Percentiles rank a stretch among this genome's conserved stretches.
phyloP scores from a whole-genome alignment of 2,113 vertebrate genomes.

The Stigmatopora nigra region DNA sequence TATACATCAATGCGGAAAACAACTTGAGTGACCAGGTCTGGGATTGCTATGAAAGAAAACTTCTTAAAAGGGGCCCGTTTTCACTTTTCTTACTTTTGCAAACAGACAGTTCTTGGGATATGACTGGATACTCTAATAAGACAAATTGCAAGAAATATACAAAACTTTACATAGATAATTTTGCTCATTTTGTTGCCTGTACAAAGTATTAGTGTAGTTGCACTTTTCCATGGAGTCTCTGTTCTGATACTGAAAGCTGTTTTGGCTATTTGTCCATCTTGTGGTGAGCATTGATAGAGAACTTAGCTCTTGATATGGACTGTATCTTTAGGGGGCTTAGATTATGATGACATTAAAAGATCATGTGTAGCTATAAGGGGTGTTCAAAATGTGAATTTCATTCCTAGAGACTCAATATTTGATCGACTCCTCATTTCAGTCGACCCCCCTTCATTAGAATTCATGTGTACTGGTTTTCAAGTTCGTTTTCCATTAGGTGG shows the following conservation, averaged over 20 bases:
- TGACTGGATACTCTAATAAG: background rate
- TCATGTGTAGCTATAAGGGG: no score
- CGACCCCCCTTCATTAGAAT: background rate
- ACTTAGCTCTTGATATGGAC: background rate
- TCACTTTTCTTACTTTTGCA: background rate
- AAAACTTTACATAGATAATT: background rate
- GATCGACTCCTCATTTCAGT: no score
- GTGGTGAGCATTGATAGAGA: background rate
- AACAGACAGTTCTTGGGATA: background rate
- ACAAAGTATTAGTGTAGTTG: background rate
- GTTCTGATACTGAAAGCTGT: background rate
- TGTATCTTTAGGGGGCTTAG: background rate
- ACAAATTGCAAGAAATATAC: background rate
- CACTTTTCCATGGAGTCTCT: background rate
- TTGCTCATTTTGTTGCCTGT: background rate
- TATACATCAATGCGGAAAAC: background rate
- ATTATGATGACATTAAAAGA: background rate
- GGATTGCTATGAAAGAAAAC: background rate
- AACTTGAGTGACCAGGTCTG: background rate
- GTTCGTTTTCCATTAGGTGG: constrained; percentile 13
- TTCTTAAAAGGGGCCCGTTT: background rate
- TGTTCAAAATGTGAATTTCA: background rate
- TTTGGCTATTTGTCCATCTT: background rate
- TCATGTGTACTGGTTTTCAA: background rate
- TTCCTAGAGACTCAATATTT: no score